These are phyloP conservation scores for Aphaenogaster floridana DNA, from an alignment of 1,140 invertebrate genomes.

Conservation along the genomic window DNA sequence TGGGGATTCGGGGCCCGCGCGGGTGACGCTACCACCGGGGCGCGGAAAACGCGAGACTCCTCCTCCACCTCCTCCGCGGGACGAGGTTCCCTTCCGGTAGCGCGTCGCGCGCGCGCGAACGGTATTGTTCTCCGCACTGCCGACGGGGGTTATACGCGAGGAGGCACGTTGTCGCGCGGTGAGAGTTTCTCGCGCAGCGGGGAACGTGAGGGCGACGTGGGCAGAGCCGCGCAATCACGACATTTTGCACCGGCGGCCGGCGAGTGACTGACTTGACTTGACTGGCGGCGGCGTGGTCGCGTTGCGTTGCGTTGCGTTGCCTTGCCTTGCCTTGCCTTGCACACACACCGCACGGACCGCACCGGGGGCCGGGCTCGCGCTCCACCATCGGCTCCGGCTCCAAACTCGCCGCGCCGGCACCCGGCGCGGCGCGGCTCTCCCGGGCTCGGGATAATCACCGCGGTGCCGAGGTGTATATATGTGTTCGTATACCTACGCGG, in stretches of 20 bases:
- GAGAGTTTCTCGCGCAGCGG: no score
- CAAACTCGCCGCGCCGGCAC: not conserved
- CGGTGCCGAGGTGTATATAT: no score
- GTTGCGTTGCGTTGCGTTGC: no score
- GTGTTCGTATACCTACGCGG: no score
- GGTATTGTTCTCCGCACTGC: not conserved
- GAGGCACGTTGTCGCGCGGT: not conserved
- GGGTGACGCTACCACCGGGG: no score
- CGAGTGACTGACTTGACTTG: slow-evolving; percentile 79
- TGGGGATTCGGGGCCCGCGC: no score
- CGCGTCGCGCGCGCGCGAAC: not conserved
- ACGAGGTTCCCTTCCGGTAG: no score
- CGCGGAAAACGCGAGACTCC: no score
- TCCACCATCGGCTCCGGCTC: slow-evolving; percentile 36
- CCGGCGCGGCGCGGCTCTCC: not conserved
- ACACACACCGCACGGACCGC: slow-evolving; percentile 56
- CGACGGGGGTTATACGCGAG: not conserved
- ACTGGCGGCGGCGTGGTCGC: slow-evolving; percentile 55
- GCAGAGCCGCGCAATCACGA: slow-evolving; percentile 13
- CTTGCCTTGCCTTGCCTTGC: no score
- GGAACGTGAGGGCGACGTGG: not conserved
- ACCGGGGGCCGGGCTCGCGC: slow-evolving; percentile 78
- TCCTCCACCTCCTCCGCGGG: no score
- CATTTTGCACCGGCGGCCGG: slow-evolving; percentile 79
- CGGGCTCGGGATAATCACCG: slow-evolving; percentile 24